Evolutionary conservation across 2,113 vertebrate species (phyloP).

Genomic region (Pipra filicauda): DNA sequence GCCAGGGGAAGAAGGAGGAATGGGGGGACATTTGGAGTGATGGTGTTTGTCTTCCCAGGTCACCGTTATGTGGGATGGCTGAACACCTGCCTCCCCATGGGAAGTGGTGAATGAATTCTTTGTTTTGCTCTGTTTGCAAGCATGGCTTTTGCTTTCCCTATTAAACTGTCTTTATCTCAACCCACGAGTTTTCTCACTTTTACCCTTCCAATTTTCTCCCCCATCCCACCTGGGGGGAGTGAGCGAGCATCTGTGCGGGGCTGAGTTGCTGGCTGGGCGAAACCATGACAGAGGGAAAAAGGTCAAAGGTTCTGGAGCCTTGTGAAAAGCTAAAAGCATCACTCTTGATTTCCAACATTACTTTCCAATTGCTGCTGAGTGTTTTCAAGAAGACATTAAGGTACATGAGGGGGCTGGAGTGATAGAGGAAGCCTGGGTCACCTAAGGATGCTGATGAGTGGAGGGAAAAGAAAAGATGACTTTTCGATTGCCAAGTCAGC

Average conservation of each 20-base stretch:
- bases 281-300: neutral
- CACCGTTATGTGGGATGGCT: neutral
- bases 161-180: neutral
- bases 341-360: neutral
- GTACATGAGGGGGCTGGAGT: neutral
- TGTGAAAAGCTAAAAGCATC: neutral
- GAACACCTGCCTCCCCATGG: neutral
- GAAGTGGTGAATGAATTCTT: neutral
- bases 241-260: neutral
- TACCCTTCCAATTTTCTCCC: neutral
- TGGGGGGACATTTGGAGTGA: neutral
- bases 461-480: neutral
- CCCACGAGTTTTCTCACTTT: neutral
- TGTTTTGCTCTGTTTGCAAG: neutral
- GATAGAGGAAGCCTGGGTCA: neutral
- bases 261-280: neutral
- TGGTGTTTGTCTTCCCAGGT: neutral
- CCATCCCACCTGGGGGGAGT: neutral
- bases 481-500: neutral
- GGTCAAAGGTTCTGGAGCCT: neutral
- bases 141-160: neutral
- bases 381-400: neutral
- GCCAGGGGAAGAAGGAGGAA: neutral
- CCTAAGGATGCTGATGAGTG: neutral
- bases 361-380: neutral